These are phyloP conservation scores for Caiman crocodilus DNA, from an alignment of 2,797 vertebrate species.

Conservation along the genomic window DNA sequence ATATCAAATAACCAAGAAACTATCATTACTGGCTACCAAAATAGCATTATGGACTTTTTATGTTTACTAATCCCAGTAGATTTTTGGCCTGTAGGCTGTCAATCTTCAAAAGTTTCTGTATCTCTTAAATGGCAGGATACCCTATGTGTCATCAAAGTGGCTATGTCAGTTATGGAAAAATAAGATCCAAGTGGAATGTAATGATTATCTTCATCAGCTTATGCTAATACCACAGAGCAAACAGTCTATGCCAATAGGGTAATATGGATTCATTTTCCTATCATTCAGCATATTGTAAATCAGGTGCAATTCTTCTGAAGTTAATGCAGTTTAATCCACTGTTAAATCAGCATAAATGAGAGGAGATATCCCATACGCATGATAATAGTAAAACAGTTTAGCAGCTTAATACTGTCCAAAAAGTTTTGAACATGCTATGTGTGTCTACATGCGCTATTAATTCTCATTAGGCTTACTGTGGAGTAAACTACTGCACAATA, in stretches of 20 bases:
- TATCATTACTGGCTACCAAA: not conserved
- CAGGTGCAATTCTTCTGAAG: not conserved
- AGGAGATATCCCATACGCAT: not conserved
- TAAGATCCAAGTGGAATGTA: not conserved
- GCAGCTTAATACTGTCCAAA: not conserved
- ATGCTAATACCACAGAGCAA: not conserved
- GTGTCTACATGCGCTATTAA: not conserved
- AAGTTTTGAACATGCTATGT: not conserved
- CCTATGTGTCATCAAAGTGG: accelerated
- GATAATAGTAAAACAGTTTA: not conserved
- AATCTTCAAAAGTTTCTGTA: not conserved
- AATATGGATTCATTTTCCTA: not conserved
- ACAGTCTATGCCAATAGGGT: not conserved
- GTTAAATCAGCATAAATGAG: not conserved
- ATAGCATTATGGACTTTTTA: not conserved
- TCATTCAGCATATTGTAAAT: not conserved
- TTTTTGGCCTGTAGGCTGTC: not conserved
- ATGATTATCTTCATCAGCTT: not conserved
- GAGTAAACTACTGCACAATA: too few relatives aligned
- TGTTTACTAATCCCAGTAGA: not conserved
- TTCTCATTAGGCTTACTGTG: too few relatives aligned
- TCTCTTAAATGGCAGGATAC: not conserved
- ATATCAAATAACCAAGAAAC: not conserved
- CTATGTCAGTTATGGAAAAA: not conserved
- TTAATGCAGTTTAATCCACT: not conserved